Conservation (phyloP, 2,888 invertebrate genomes). For the Dryadula phaetusa region DNA sequence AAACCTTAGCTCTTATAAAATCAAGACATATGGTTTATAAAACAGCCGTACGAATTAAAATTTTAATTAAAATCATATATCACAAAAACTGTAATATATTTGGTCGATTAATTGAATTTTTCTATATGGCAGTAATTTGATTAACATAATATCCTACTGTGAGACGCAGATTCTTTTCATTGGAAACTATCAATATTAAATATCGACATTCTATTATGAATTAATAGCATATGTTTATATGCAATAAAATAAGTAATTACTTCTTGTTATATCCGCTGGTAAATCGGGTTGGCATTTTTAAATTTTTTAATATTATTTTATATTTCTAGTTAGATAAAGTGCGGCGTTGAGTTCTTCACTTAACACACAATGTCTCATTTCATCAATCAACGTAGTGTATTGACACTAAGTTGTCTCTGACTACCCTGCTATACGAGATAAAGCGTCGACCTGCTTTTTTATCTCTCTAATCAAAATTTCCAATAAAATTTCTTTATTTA, state of each 20-base stretch:
- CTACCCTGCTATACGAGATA: too few relatives aligned
- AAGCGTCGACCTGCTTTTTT: too few relatives aligned
- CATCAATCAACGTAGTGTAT: too few relatives aligned
- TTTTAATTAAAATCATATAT: slow-evolving; percentile 20
- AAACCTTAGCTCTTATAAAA: too few relatives aligned
- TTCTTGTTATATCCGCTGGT: slow-evolving; percentile 27
- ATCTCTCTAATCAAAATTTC: too few relatives aligned
- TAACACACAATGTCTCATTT: too few relatives aligned
- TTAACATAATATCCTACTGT: slow-evolving; percentile 26
- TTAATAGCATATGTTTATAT: slow-evolving; percentile 42
- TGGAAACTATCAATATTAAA: slow-evolving; percentile 27
- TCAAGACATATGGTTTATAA: background rate
- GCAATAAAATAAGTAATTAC: slow-evolving; percentile 43
- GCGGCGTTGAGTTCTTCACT: too few relatives aligned
- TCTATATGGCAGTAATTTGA: slow-evolving; percentile 20
- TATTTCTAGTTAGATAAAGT: too few relatives aligned
- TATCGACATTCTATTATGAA: slow-evolving; percentile 16
- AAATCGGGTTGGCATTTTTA: slow-evolving; percentile 1
- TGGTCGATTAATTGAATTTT: slow-evolving; percentile 2
- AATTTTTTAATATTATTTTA: background rate
- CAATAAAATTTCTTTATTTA: too few relatives aligned
- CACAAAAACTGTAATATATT: background rate
- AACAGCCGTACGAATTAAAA: background rate
- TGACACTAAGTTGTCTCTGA: too few relatives aligned
- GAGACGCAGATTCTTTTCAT: slow-evolving; percentile 20